Evolutionary conservation across 2,888 invertebrate species (phyloP), one percentile per base, ranked within the genome.

Genomic region (Drosophila antonietae): DNA sequence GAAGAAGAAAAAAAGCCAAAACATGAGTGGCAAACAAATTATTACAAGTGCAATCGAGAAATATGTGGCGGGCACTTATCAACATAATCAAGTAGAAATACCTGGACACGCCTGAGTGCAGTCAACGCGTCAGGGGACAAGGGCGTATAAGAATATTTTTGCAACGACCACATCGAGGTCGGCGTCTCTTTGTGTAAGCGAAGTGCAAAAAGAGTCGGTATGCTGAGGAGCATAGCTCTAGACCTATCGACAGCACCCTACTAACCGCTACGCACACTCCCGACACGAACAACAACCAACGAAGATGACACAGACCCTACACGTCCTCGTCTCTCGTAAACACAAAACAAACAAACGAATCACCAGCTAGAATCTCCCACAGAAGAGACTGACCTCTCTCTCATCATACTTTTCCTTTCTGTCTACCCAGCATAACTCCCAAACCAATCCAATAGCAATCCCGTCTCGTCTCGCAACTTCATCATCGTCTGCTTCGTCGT

Each of bases 21-120:
- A 76, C 87, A 78, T 85, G 89, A 89, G 89, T 86, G 86, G 89
- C 88, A 89, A 88, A 89, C 89, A 89, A 86, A 86, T 89, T 86
- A 89, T 89, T 86, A 88, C 86, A 86, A 85, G 89, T 86, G 85
- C 85, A 88, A 80, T 76, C 80, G 76, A 68, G 62, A 85, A 89
- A 78, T 82, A 86, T 89, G 88, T 80, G 88, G 88, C 75, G 64
- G 81, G 75, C 83, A 88, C 88, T 90, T 87, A 90, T 87, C 90
- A 88, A 81, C 80, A 76, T 83, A 88, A 87, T 87, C 89, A 87
- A 86, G 89, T 84, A 74, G 83, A 81, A 88, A 87, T 87, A 90
- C 84, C 87, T 89, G 79, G 89, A 86, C 81, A 88, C 90, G 87
- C 81, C 80, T 81, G 90, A 85, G 90, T 86, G 83, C 82, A 80